Conservation (phyloP, 2,797 vertebrate species). For the Carcharodon carcharias region DNA sequence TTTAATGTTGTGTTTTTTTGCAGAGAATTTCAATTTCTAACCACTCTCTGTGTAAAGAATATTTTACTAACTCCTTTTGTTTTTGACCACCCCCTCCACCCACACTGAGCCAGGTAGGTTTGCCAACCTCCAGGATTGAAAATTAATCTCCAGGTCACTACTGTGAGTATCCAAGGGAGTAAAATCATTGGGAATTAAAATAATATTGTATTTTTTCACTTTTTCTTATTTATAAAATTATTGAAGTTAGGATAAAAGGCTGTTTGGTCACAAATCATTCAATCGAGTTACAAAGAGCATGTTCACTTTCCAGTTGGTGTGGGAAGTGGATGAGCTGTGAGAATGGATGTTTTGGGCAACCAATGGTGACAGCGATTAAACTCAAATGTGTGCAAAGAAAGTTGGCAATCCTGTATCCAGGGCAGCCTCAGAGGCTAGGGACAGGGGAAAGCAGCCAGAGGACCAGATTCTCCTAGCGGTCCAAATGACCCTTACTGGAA, state of each 20-base stretch:
- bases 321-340: not conserved
- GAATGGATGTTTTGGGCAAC: not conserved
- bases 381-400: not conserved
- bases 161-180: not conserved
- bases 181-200: not conserved
- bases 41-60: not conserved
- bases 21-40: not conserved
- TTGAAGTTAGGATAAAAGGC: not conserved
- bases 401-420: not conserved
- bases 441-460: not conserved
- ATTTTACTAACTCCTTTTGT: not conserved
- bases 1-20: not conserved
- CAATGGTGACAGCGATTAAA: not conserved
- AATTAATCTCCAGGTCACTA: not conserved
- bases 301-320: not conserved
- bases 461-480: not conserved
- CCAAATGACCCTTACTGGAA: not conserved
- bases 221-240: not conserved
- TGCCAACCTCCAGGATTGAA: not conserved
- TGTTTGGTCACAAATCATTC: not conserved
- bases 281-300: not conserved
- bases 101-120: not conserved
- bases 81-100: not conserved
- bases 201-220: not conserved
- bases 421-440: not conserved